Evolutionary conservation across 1,140 invertebrate species (phyloP), one percentile per base, ranked within the genome.

Genomic region (Aphelenchoides avenae): DNA sequence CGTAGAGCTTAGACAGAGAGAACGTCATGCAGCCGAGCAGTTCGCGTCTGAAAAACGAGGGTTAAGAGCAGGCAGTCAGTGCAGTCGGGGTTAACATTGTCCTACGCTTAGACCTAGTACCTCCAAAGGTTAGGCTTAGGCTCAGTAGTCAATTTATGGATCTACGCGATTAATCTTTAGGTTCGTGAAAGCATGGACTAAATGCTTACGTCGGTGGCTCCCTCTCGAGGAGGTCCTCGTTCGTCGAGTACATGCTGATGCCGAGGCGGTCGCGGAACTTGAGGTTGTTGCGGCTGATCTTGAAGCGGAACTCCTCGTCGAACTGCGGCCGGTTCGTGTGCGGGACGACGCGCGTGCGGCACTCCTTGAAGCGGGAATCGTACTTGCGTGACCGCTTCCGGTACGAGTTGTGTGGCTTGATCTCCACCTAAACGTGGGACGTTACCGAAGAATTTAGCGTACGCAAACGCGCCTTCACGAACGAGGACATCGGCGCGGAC

Each of bases 301-400:
- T 33, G 15, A 60, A 60, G 6, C 33, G 26, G 34, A 60, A 60
- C 37, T 44, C 42, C 37, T 60, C 57, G 41, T 64, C 59, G 18
- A 60, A 60, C 34, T 60, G 55, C 29, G 57, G 57, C 26, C 26
- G 29, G 42, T 51, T 60, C 18, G 6, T 61, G 18, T 57, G 31
- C 15, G 57, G 42, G 29, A 58, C 56, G 18, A 44, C 36, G n/a
- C 40, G 30, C 11, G 15, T 52, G 29, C 39, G 30, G 29, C 34
- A 29, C 20, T 27, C 43, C 34, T 33, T 22, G 18, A 46, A 43
- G 6, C 20, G 55, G 5, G 31, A 4, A 15, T 58, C 57, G 24
- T 60, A 60, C 49, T 60, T 44, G 52, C 22, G 26, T 58, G n/a
- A n/a, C n/a, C n/a, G 57, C 49, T 58, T 58, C 11, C 57, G 27